Evolutionary conservation across 2,797 vertebrate species (phyloP), one percentile per base, ranked within the genome.

Genomic region (Setipinna tenuifilis): DNA sequence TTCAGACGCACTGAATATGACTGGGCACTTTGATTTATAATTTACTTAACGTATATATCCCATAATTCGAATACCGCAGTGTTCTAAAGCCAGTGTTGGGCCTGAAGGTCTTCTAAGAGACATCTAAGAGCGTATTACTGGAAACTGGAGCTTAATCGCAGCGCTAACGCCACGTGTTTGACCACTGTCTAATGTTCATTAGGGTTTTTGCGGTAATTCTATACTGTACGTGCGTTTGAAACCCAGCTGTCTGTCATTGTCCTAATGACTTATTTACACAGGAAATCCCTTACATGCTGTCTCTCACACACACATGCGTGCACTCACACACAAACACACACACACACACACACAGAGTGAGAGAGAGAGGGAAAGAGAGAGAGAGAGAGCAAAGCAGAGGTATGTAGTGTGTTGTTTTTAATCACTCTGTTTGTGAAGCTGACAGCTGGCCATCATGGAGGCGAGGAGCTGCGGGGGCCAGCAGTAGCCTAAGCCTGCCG

Each of bases 251-350:
- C 68, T 75, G 48, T 54, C 62, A 57, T 12, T 84, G 25, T 41
- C 65, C 48, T 54, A 84, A 84, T 75, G 68, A 75, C 48, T 78
- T 84, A 75, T 78, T 50, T 71, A 84, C 46, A 75, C 68, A 35
- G 16, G 14, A 75, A 75, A 75, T 75, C 28, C 68, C 31, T 16
- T 75, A 75, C 68, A 75, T 41, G 68, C 28, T 35, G 68, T 35
- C 14, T 19, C 68, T 35, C 12, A 71, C 25, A 28, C 61, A 65
- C 23, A 65, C 7, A 7, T 17, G 6, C 58, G 21, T 21, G 21
- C 35, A 68, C 19, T 44, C 31, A 44, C n/a, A n/a, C 61, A 83
- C 12, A 14, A 7, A 14, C 23, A 14, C 16, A 75, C 68, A 75
- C 28, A 75, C 28, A 35, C 68, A 75, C 68, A 75, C 28, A 71